Percentiles rank a stretch among this genome's conserved stretches.
phyloP scores from a whole-genome alignment of 2,888 invertebrate species.

The Parnassius orleans region DNA sequence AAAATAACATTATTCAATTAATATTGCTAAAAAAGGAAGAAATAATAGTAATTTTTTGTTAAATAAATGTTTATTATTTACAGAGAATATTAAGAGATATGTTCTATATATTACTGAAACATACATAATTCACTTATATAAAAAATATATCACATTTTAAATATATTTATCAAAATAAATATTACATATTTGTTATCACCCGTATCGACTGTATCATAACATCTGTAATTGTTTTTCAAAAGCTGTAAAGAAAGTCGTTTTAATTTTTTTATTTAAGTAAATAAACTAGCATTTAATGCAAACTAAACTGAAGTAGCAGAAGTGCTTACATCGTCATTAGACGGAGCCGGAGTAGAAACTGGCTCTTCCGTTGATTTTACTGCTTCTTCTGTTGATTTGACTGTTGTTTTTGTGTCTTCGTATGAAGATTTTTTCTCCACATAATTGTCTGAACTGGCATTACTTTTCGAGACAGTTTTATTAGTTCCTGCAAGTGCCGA shows the following conservation, averaged over 20 bases:
- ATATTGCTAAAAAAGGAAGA: too few species aligned
- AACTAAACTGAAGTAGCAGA: constrained; percentile 33
- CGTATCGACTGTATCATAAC: constrained; percentile 12
- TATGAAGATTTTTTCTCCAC: neutral
- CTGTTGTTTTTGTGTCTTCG: neutral
- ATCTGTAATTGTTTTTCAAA: constrained; percentile 12
- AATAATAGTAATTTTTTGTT: too few species aligned
- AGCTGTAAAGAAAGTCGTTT: constrained; percentile 24
- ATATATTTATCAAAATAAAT: constrained; percentile 21
- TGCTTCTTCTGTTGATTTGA: neutral
- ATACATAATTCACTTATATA: neutral
- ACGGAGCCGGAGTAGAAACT: constrained; percentile 5
- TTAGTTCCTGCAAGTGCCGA: neutral
- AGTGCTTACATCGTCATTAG: constrained; percentile 36
- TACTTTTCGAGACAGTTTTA: neutral
- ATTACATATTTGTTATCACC: constrained; percentile 26
- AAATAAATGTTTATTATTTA: constrained; percentile 15
- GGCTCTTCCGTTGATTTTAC: constrained; percentile 15
- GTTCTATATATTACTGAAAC: constrained; percentile 22
- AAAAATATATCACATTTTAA: constrained; percentile 20
- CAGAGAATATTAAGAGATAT: constrained; percentile 23
- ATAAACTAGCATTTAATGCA: constrained; percentile 22
- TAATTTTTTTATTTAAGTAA: constrained; percentile 4
- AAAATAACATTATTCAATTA: too few species aligned
- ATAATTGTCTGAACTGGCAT: neutral